phyloP scores from a whole-genome alignment of 2,113 vertebrate genomes.

The Channa argus region DNA sequence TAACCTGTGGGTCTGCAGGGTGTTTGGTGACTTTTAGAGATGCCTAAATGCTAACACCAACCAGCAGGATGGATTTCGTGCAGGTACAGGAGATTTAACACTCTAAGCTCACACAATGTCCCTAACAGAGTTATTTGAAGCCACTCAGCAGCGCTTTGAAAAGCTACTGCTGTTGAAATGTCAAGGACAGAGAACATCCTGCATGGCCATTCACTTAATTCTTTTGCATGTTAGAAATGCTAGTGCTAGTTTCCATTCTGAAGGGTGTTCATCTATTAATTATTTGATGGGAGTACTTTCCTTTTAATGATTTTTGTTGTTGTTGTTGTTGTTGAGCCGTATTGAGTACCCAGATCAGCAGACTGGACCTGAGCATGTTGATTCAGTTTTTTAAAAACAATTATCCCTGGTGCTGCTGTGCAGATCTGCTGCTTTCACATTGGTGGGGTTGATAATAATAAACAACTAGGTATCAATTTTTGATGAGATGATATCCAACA shows the following conservation, averaged over 20 bases:
- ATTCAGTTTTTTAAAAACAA: slow-evolving; percentile 49
- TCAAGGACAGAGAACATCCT: slow-evolving; percentile 27
- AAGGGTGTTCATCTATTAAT: slow-evolving; percentile 7
- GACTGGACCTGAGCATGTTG: slow-evolving; percentile 2
- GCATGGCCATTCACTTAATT: slow-evolving; percentile 21
- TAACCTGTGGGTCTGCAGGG: slow-evolving; percentile 19
- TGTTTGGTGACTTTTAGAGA: slow-evolving; percentile 34
- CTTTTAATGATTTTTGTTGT: slow-evolving; percentile 11
- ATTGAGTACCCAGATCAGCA: neutral
- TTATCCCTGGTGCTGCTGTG: slow-evolving; percentile 28
- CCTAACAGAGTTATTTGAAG: slow-evolving; percentile 48
- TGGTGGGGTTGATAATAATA: slow-evolving; percentile 52
- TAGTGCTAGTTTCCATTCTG: slow-evolving; percentile 5
- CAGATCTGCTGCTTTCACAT: slow-evolving; percentile 39
- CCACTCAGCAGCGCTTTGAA: slow-evolving; percentile 40
- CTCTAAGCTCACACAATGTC: slow-evolving; percentile 44
- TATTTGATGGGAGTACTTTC: slow-evolving; percentile 15
- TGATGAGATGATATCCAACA: slow-evolving; percentile 58
- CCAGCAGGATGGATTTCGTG: slow-evolving; percentile 30
- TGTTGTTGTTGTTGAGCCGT: slow-evolving; percentile 19
- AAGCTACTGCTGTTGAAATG: slow-evolving; percentile 30
- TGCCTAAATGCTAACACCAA: slow-evolving; percentile 27
- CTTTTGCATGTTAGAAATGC: slow-evolving; percentile 21
- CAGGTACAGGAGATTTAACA: slow-evolving; percentile 40
- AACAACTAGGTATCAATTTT: slow-evolving; percentile 60